Percentiles rank a stretch among this genome's conserved stretches.
Evolutionary conservation across 2,888 invertebrate genomes (phyloP).

Genomic region (Pycnomerus fuliginosus): DNA sequence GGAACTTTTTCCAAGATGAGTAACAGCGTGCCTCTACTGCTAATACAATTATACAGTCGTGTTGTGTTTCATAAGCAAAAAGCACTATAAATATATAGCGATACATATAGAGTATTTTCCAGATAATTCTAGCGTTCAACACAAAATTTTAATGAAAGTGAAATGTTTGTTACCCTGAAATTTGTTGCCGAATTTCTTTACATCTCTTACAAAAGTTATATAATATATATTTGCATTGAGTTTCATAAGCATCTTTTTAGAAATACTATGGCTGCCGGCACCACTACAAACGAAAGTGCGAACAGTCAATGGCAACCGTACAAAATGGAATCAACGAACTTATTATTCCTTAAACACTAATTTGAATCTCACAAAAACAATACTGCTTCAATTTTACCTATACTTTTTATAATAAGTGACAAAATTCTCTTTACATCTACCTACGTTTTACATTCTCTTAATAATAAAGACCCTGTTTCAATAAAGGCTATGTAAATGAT

Average conservation of each 20-base stretch:
- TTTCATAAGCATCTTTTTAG: slow-evolving; percentile 25
- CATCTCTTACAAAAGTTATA: slow-evolving; percentile 27
- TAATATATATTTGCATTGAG: slow-evolving; percentile 27
- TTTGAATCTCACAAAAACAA: slow-evolving; percentile 43
- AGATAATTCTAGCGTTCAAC: slow-evolving; percentile 20
- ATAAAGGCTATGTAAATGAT: slow-evolving; percentile 53
- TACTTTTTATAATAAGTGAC: slow-evolving; percentile 32
- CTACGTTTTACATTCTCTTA: too few relatives aligned
- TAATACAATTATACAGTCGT: slow-evolving; percentile 50
- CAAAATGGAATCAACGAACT: slow-evolving; percentile 28
- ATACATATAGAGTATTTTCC: slow-evolving; percentile 41
- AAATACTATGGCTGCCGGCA: slow-evolving; percentile 17
- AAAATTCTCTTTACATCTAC: slow-evolving; percentile 42
- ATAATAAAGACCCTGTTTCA: slow-evolving; percentile 54
- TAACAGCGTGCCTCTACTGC: slow-evolving; percentile 49
- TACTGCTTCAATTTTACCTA: slow-evolving; percentile 43
- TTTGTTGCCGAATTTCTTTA: slow-evolving; percentile 42
- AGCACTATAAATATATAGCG: slow-evolving; percentile 50
- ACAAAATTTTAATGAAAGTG: slow-evolving; percentile 17
- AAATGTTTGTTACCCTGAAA: slow-evolving; percentile 47
- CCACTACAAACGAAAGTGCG: too few relatives aligned
- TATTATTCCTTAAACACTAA: slow-evolving; percentile 30
- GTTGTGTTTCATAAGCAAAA: slow-evolving; percentile 53
- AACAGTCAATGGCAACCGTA: slow-evolving; percentile 23
- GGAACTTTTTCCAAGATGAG: slow-evolving; percentile 36